Conservation (phyloP, 2,113 vertebrate genomes). For the Hippocampus guttulatus region DNA sequence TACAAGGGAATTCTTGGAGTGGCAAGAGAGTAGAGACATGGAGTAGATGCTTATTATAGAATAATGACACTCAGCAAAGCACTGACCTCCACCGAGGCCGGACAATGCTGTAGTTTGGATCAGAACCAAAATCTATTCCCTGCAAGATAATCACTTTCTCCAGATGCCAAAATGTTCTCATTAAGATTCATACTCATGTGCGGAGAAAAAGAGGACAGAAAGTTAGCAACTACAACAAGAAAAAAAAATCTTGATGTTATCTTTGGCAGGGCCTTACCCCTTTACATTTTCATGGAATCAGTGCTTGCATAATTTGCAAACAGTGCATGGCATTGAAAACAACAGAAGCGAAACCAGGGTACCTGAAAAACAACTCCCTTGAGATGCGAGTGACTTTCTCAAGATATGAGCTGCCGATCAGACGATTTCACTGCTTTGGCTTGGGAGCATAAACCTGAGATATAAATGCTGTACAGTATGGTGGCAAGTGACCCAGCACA, state of each 20-base stretch:
- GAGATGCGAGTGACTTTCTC: too few relatives aligned
- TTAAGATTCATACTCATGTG: background rate
- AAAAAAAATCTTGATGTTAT: background rate
- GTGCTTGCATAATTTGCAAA: background rate
- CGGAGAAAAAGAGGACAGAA: background rate
- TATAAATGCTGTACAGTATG: too few relatives aligned
- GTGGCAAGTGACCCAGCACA: too few relatives aligned
- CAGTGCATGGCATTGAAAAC: background rate
- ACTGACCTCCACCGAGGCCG: conserved; percentile 5
- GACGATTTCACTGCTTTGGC: too few relatives aligned
- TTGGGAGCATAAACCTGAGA: too few relatives aligned
- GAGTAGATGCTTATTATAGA: background rate
- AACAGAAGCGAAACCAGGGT: background rate
- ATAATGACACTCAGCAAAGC: conserved; percentile 4
- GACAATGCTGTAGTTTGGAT: conserved; percentile 4
- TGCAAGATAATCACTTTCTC: background rate
- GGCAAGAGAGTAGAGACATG: background rate
- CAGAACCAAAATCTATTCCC: background rate
- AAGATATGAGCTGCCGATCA: too few relatives aligned
- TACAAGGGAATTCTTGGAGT: background rate
- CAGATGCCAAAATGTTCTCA: conserved; percentile 1
- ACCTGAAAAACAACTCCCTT: too few relatives aligned
- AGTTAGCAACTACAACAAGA: background rate
- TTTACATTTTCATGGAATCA: background rate
- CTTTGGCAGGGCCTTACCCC: background rate